Base-by-base conservation (phyloP, 1,140 invertebrate genomes). In the Zaprionus vittiger region DNA sequence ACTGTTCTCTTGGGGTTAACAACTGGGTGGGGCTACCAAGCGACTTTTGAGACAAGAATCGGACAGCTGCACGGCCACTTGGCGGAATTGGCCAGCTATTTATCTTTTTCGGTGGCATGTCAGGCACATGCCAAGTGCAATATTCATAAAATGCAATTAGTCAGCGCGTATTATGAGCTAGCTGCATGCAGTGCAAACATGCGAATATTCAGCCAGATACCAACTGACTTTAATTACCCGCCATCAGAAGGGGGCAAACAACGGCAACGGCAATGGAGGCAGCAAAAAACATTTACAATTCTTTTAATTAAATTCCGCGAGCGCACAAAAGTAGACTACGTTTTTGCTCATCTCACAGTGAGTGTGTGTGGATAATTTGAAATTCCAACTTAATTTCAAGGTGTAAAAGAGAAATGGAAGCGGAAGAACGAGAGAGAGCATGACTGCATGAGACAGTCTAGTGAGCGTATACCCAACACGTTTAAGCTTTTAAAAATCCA, bases 111-210 rank as follows among this genome's bases (percentile, higher is more conserved):
- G 65, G 65, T 37, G 69, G 66, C 73, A 77, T 74, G 44, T 56
- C 74, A 64, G 44, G 56, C 74, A 70, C 80, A 59, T 57, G 69
- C 61, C 68, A 57, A 79, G 69, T 77, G 71, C 74, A 75, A 84
- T 89, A 89, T 91, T 89, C 73, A 90, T 90, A 90, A 90, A 91
- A 82, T 69, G 81, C 82, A 90, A 90, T 91, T 89, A 89, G 85
- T 89, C 65, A 80, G 70, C 71, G 65, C 64, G 47, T 60, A 73
- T 54, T 73, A 68, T 73, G 64, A 68, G 55, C 63, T 73, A 57
- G 67, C 5, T 70, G 77, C 70, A 77, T 63, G 28, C 2, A 24
- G 22, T 60, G 20, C 37, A 37, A 34, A 49, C 17, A 22, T 20
- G 20, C 17, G 20, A 34, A 34, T 28, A 7, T 1, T 28, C n/a